Conservation (phyloP, 2,113 vertebrate species). For the Cranoglanis bouderius region DNA sequence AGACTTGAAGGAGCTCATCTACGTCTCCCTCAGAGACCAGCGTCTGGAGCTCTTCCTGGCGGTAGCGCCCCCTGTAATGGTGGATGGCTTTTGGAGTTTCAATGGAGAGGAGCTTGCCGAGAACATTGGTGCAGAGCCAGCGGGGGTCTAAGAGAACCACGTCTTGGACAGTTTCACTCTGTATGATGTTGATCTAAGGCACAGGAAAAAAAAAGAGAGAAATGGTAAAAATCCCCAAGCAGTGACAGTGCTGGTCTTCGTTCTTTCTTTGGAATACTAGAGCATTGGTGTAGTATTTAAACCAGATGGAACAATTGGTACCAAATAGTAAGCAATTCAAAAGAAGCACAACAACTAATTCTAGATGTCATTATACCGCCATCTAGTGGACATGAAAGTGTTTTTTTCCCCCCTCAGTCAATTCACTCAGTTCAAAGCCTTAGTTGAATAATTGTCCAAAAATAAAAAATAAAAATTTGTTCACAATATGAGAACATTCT, state of each 20-base stretch:
- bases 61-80: slow-evolving; percentile 95
- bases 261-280: background rate
- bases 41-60: slow-evolving; percentile 90
- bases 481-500: slow-evolving; percentile 15
- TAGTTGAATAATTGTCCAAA: background rate
- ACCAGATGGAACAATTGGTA: background rate
- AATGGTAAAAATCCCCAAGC: background rate
- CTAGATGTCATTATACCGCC: slow-evolving; percentile 13
- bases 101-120: slow-evolving; percentile 87
- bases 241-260: background rate
- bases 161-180: slow-evolving; percentile 97
- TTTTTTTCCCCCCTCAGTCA: background rate
- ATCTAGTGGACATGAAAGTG: background rate
- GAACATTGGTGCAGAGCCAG: slow-evolving; percentile 89
- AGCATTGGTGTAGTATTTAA: background rate
- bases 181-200: slow-evolving; percentile 95
- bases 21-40: slow-evolving; percentile 89
- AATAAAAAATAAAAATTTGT: background rate
- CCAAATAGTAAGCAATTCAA: background rate
- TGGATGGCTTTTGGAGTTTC: slow-evolving; percentile 95
- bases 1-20: slow-evolving; percentile 92
- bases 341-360: background rate
- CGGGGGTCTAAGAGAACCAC: slow-evolving; percentile 96
- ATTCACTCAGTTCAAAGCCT: background rate
- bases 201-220: background rate